phyloP scores from a whole-genome alignment of 2,113 vertebrate genomes.

The Micromys minutus region DNA sequence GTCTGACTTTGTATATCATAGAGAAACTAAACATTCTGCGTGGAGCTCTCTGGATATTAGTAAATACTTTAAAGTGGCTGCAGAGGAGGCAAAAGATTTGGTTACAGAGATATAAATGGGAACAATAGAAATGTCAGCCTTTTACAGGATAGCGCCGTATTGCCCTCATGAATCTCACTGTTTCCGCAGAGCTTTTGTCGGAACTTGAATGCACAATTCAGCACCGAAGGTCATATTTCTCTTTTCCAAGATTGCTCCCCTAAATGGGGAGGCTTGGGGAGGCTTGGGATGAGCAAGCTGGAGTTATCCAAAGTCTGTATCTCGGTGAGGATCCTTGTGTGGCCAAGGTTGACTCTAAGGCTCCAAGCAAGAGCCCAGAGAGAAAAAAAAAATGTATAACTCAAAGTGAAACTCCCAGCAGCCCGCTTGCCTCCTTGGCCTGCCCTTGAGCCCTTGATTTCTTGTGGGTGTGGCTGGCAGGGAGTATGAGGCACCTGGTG shows the following conservation, averaged over 20 bases:
- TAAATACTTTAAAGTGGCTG: conserved; percentile 68
- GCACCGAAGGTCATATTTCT: not conserved
- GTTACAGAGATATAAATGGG: conserved; percentile 49
- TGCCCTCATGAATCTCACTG: conserved; percentile 24
- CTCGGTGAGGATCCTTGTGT: not conserved
- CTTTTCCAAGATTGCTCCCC: not conserved
- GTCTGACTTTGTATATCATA: not conserved
- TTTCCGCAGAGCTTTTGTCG: conserved; percentile 44
- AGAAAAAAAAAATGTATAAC: not conserved
- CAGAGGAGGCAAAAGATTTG: conserved; percentile 65
- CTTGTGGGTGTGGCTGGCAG: not conserved
- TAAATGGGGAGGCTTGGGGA: not conserved
- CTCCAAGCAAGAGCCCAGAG: not conserved
- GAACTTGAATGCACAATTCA: not conserved
- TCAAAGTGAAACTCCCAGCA: not conserved
- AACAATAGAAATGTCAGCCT: conserved; percentile 59
- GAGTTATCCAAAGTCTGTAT: not conserved
- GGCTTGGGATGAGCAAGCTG: not conserved
- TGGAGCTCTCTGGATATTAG: conserved; percentile 72
- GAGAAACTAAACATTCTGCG: conserved; percentile 19
- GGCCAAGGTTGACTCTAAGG: not conserved
- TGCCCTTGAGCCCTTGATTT: not conserved
- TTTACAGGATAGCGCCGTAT: not conserved
- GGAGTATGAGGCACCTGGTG: not conserved
- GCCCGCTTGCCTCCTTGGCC: fast-evolving